Base-by-base conservation (phyloP, 1,140 invertebrate species). In the Chrysomallon squamiferum region DNA sequence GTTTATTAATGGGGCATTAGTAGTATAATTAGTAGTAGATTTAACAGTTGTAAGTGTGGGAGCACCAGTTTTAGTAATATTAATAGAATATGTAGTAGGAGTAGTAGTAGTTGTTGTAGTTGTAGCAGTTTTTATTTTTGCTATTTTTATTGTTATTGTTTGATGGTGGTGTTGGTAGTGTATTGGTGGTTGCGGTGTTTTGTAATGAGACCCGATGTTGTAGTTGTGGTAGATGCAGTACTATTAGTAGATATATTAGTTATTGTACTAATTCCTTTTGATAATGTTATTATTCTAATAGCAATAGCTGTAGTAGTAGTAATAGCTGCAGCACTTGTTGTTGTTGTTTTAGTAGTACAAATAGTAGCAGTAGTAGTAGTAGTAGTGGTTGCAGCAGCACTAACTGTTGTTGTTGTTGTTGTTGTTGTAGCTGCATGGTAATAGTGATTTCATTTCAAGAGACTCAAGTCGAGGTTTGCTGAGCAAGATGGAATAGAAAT, bases 251-350 rank as follows among this genome's bases (percentile, higher is more conserved):
- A 7, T 22, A 7, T 50, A 50, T 5, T 50, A 50, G n/a, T 50
- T 7, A 7, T 50, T 7, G n/a, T 50, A 50, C 6, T 50, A 50
- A 7, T 50, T 22, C 6, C n/a, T 22, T 5, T 50, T 22, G n/a
- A 7, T 22, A 7, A 7, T 7, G n/a, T 50, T 22, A 7, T 50
- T 22, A 7, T 50, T 7, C 6, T 50, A 50, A 7, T 50, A 50
- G n/a, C n/a, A 50, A n/a, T 50, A 50, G n/a, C n/a, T 7, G n/a
- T 50, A 50, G n/a, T 50, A 50, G 5, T 50, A 50, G n/a, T 50
- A 50, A n/a, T 50, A 50, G n/a, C n/a, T 7, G n/a, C n/a, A 50
- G n/a, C n/a, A 50, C 6, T 50, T 7, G n/a, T 50, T 7, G n/a
- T 50, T 9, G n/a, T 50, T 6, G 47, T 22, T 6, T 6, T 50